A percentile compares a stretch with the other conserved stretches of the same genome.
These are phyloP conservation scores for Athene cunicularia DNA, from an alignment of 2,113 vertebrate genomes.

Conservation along the genomic window DNA sequence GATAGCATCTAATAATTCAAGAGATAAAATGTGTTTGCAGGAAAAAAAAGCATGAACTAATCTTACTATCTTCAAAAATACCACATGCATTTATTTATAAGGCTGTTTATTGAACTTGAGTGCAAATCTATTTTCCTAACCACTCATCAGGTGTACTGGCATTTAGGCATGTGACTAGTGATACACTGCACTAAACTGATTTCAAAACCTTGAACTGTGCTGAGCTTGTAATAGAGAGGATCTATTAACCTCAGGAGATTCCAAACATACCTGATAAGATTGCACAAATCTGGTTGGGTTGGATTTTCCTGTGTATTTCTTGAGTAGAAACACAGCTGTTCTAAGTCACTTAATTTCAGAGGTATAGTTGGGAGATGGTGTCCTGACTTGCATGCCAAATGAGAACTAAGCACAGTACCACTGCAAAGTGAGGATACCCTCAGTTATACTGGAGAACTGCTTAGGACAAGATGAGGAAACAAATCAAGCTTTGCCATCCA, in stretches of 20 bases:
- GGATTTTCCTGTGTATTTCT: background rate
- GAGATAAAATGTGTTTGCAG: background rate
- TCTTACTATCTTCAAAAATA: background rate
- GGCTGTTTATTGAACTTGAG: background rate
- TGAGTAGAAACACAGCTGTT: background rate
- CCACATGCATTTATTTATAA: background rate
- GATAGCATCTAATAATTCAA: background rate
- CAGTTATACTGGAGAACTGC: background rate
- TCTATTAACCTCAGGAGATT: background rate
- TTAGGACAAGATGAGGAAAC: background rate
- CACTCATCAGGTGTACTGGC: background rate
- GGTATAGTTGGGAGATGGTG: background rate
- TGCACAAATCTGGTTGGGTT: background rate
- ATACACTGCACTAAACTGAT: background rate
- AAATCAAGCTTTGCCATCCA: background rate
- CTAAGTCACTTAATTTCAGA: background rate
- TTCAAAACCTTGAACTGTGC: background rate
- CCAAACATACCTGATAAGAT: background rate
- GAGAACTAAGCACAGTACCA: background rate
- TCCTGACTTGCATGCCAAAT: background rate
- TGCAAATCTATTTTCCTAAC: background rate
- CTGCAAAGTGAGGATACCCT: background rate
- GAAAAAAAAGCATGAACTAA: background rate
- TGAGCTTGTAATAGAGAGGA: background rate
- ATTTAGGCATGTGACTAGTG: background rate